phyloP scores from a whole-genome alignment of 2,113 vertebrate genomes.

The Recurvirostra avosetta region DNA sequence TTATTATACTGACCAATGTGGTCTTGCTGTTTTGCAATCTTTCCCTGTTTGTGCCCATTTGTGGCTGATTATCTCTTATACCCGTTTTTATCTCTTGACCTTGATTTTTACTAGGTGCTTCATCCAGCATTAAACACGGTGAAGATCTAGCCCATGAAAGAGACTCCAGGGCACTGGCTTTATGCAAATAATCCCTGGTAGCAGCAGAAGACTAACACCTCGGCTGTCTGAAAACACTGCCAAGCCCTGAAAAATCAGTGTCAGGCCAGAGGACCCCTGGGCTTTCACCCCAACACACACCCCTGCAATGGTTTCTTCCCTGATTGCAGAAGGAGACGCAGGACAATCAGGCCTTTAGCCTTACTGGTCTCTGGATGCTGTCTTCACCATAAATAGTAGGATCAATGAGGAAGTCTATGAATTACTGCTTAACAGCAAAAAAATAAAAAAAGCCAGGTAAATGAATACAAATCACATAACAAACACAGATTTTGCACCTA shows the following conservation, averaged over 20 bases:
- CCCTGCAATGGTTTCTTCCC: not conserved
- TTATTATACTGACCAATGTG: not conserved
- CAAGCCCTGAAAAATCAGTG: not conserved
- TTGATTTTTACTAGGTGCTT: not conserved
- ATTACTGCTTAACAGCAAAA: not conserved
- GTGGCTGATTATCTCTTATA: not conserved
- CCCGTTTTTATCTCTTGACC: not conserved
- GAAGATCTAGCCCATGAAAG: not conserved
- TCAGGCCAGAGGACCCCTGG: not conserved
- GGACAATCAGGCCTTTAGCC: not conserved
- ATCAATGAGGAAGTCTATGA: not conserved
- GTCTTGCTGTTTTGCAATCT: not conserved
- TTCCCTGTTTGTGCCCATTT: not conserved
- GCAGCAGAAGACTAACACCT: not conserved
- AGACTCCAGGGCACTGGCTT: not conserved
- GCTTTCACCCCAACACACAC: not conserved
- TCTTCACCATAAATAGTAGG: not conserved
- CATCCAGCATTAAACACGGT: no score
- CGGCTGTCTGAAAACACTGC: not conserved
- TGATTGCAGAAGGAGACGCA: not conserved
- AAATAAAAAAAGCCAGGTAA: not conserved
- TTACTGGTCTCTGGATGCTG: not conserved
- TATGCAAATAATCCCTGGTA: not conserved
- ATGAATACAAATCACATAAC: not conserved
- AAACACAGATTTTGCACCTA: not conserved